A percentile compares a stretch with the other conserved stretches of the same genome.
These are phyloP conservation scores for Rhinichthys klamathensis DNA, from an alignment of 2,113 vertebrate species.

Conservation along the genomic window DNA sequence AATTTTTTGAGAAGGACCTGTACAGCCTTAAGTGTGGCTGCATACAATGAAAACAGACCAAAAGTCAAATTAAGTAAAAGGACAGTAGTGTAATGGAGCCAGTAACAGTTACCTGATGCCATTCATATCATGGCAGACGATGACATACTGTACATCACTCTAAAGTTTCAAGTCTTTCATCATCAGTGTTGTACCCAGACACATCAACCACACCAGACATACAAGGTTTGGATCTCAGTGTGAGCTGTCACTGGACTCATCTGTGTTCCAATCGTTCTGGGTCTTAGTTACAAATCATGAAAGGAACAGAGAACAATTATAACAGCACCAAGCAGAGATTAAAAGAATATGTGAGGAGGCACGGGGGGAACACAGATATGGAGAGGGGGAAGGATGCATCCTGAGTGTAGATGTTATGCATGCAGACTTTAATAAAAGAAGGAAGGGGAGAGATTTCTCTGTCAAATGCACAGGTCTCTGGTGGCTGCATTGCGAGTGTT, in stretches of 20 bases:
- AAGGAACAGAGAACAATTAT: conserved; percentile 51
- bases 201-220: conserved; percentile 11
- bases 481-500: conserved; percentile 43
- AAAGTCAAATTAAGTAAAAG: neutral
- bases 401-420: conserved; percentile 29
- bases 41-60: neutral
- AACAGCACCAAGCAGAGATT: conserved; percentile 44
- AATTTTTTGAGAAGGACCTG: no score
- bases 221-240: conserved; percentile 12
- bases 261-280: conserved; percentile 17
- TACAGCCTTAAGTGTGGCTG: neutral
- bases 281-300: conserved; percentile 22
- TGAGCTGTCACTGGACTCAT: conserved; percentile 36
- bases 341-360: conserved; percentile 48
- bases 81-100: neutral
- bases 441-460: conserved; percentile 28
- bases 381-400: neutral
- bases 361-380: conserved; percentile 23
- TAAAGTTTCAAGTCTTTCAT: conserved; percentile 20
- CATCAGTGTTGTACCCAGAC: conserved; percentile 10
- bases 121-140: neutral
- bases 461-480: conserved; percentile 46
- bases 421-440: conserved; percentile 53
- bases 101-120: neutral
- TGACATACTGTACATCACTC: conserved; percentile 12